Evolutionary conservation across 1,140 invertebrate species (phyloP).

Genomic region (Phenacoccus solenopsis): DNA sequence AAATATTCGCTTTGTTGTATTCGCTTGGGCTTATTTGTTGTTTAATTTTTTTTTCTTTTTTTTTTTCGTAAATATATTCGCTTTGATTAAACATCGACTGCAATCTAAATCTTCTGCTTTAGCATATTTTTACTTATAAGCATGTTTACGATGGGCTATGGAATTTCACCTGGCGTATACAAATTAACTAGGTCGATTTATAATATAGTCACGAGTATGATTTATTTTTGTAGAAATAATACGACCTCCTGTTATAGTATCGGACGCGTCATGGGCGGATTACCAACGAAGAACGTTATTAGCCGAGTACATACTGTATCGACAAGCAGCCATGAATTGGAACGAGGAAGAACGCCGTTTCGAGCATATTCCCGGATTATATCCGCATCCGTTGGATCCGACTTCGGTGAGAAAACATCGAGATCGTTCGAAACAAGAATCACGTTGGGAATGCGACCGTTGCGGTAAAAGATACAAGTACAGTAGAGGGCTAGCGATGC

Average conservation of each 20-base stretch:
- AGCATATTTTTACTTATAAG: too few species aligned
- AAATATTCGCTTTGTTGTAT: too few species aligned
- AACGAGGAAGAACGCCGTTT: slow-evolving; percentile 6
- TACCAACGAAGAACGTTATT: slow-evolving; percentile 21
- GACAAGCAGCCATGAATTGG: slow-evolving; percentile 20
- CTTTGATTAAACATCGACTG: too few species aligned
- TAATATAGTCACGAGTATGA: too few species aligned
- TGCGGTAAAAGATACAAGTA: slow-evolving; percentile 27
- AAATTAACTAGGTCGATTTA: too few species aligned
- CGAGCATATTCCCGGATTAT: slow-evolving; percentile 20
- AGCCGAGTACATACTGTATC: slow-evolving; percentile 20
- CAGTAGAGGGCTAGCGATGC: slow-evolving; percentile 26
- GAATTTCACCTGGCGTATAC: too few species aligned
- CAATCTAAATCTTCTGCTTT: too few species aligned
- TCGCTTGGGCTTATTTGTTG: too few species aligned
- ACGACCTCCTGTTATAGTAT: slow-evolving; percentile 14
- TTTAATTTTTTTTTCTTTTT: too few species aligned
- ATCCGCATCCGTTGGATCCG: slow-evolving; percentile 23
- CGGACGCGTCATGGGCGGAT: slow-evolving; percentile 11
- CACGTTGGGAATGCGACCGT: slow-evolving; percentile 25
- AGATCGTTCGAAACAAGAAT: slow-evolving; percentile 22
- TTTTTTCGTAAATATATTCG: too few species aligned
- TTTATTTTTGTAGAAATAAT: not conserved
- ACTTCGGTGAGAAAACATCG: slow-evolving; percentile 12
- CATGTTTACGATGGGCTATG: too few species aligned